Percentiles rank a stretch among this genome's conserved stretches.
Evolutionary conservation across 1,140 invertebrate genomes (phyloP).

Genomic region (Dendrolimus kikuchii): DNA sequence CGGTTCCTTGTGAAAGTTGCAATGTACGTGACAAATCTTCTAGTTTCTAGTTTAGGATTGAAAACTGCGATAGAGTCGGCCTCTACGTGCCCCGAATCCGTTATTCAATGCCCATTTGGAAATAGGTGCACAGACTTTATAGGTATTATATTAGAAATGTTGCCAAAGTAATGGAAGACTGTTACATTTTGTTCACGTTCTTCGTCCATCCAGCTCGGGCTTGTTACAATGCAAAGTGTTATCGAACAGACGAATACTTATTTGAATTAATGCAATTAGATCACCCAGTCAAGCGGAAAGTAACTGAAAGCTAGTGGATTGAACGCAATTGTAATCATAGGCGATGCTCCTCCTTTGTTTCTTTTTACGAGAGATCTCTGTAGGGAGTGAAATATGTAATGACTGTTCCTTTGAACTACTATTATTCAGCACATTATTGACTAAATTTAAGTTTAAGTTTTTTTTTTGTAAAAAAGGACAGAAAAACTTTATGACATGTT

Average conservation of each 20-base stretch:
- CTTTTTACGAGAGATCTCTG: too few species aligned
- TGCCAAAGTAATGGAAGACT: constrained; percentile 19
- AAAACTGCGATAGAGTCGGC: constrained; percentile 63
- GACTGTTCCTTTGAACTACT: too few species aligned
- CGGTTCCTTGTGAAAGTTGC: constrained; percentile 52
- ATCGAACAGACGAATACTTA: constrained; percentile 28
- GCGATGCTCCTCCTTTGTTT: constrained; percentile 8
- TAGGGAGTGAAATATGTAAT: too few species aligned
- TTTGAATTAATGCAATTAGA: constrained; percentile 37
- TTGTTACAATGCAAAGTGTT: constrained; percentile 21
- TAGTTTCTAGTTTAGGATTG: constrained; percentile 57
- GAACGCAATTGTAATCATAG: constrained; percentile 29
- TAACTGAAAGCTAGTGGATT: constrained; percentile 35
- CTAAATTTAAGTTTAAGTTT: too few species aligned
- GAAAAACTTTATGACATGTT: too few species aligned
- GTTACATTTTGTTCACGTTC: constrained; percentile 29
- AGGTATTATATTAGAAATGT: constrained; percentile 36
- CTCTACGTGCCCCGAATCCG: constrained; percentile 49
- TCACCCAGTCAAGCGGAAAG: constrained; percentile 19
- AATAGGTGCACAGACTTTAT: constrained; percentile 39
- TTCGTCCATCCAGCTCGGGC: constrained; percentile 15
- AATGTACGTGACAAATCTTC: constrained; percentile 65
- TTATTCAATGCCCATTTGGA: constrained; percentile 50
- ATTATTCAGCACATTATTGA: too few species aligned
- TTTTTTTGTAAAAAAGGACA: too few species aligned